Conservation (phyloP, 2,888 invertebrate species). For the Drosophila pegasa region DNA sequence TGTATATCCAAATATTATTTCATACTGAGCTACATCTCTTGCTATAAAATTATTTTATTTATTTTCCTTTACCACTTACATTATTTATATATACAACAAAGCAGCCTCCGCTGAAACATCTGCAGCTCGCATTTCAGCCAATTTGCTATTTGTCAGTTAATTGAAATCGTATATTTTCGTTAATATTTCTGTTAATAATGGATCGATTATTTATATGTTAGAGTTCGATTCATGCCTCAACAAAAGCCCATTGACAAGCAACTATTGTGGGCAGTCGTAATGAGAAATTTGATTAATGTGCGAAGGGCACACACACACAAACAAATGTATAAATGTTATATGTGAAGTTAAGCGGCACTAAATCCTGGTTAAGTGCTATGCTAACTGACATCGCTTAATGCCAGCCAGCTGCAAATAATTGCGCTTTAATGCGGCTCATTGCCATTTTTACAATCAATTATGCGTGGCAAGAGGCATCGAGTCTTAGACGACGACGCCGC, state of each 20-base stretch:
- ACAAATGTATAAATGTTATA: constrained; percentile 2
- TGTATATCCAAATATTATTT: too few relatives aligned
- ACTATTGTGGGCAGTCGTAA: constrained; percentile 31
- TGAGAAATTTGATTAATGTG: constrained; percentile 61
- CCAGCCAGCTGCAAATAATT: constrained; percentile 77
- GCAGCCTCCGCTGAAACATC: neutral
- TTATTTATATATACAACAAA: neutral
- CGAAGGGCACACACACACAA: neutral
- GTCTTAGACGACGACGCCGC: constrained; percentile 16
- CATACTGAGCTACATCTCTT: neutral
- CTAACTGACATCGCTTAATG: constrained; percentile 68
- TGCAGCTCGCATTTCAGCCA: neutral
- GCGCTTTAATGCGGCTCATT: constrained; percentile 77
- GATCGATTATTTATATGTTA: constrained; percentile 44
- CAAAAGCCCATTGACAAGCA: constrained; percentile 41
- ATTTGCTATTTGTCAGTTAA: constrained; percentile 13
- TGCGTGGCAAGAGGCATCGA: constrained; percentile 28
- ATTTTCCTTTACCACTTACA: neutral
- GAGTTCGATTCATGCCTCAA: constrained; percentile 42
- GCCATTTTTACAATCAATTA: constrained; percentile 81
- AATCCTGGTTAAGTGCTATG: constrained; percentile 63
- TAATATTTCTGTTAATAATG: constrained; percentile 44
- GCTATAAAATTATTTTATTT: neutral
- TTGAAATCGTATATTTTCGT: constrained; percentile 33
- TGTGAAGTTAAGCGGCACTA: constrained; percentile 50